Percentiles rank a stretch among this genome's conserved stretches.
These are phyloP conservation scores for Lobophora halterata DNA, from an alignment of 2,888 invertebrate species.

Conservation along the genomic window DNA sequence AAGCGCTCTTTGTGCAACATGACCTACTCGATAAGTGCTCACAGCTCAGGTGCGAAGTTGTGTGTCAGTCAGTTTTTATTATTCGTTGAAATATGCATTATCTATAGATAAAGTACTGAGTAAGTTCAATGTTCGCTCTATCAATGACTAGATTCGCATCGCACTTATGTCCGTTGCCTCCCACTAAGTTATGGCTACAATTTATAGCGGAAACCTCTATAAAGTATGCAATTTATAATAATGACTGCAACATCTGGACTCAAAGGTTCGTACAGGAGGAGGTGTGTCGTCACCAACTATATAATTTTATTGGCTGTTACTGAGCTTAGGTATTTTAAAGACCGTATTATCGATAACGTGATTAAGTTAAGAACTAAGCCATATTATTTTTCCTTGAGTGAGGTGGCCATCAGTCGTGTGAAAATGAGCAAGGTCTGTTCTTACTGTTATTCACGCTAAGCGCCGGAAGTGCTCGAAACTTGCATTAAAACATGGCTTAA, in stretches of 20 bases:
- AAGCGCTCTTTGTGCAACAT: too few species aligned
- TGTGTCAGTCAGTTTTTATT: too few species aligned
- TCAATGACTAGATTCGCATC: background rate
- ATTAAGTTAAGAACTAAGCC: too few species aligned
- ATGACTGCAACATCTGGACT: constrained; percentile 17
- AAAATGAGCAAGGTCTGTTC: constrained; percentile 25
- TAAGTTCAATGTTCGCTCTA: background rate
- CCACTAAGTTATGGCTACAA: constrained; percentile 4
- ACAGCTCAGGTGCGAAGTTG: too few species aligned
- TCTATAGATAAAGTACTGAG: too few species aligned
- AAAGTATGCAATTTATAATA: constrained; percentile 14
- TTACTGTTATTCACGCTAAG: constrained; percentile 27
- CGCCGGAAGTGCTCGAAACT: constrained; percentile 20
- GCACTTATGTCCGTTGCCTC: background rate
- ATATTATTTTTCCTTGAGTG: too few species aligned
- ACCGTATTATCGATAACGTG: constrained; percentile 11
- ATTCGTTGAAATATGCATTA: too few species aligned
- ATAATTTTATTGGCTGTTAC: constrained; percentile 22
- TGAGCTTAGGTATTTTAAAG: constrained; percentile 15
- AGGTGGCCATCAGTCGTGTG: constrained; percentile 21
- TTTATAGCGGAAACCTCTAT: constrained; percentile 9
- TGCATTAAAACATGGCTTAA: constrained; percentile 24
- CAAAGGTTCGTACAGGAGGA: constrained; percentile 11
- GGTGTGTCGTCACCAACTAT: constrained; percentile 17
- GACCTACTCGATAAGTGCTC: too few species aligned